Evolutionary conservation across 2,113 vertebrate species (phyloP).

Genomic region (Tamias sibiricus): DNA sequence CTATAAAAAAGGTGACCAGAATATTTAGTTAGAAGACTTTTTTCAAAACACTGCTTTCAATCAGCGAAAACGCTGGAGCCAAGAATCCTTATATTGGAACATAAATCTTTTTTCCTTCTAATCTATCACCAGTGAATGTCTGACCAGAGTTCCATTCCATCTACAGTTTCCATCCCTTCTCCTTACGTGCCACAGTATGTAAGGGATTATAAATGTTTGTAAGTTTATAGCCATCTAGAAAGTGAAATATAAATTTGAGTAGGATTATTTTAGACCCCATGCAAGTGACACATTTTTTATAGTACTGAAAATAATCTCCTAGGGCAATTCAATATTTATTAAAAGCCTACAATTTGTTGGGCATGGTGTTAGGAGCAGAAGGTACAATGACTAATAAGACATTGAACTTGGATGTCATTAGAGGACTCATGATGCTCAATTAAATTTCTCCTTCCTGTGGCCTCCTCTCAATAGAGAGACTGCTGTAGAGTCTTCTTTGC

Average conservation of each 20-base stretch:
- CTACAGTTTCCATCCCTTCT: not conserved
- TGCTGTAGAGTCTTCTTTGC: not conserved
- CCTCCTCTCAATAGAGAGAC: not conserved
- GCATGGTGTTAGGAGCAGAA: not conserved
- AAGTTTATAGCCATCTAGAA: not conserved
- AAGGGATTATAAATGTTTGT: not conserved
- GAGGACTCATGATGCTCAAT: not conserved
- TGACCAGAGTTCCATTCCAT: not conserved
- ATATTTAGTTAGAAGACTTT: not conserved
- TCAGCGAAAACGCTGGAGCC: not conserved
- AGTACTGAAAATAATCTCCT: not conserved
- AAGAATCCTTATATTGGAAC: not conserved
- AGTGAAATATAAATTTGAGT: constrained; percentile 18
- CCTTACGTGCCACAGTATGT: not conserved
- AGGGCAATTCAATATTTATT: not conserved
- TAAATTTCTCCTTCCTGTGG: not conserved
- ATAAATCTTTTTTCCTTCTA: not conserved
- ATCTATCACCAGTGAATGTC: not conserved
- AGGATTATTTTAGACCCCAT: not conserved
- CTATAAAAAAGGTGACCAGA: not conserved
- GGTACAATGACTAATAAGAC: not conserved
- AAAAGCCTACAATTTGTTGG: not conserved
- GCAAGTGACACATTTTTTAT: not conserved
- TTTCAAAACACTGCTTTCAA: not conserved
- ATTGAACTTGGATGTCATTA: not conserved